phyloP scores from a whole-genome alignment of 2,888 invertebrate genomes.

The Antheraea assamensis region DNA sequence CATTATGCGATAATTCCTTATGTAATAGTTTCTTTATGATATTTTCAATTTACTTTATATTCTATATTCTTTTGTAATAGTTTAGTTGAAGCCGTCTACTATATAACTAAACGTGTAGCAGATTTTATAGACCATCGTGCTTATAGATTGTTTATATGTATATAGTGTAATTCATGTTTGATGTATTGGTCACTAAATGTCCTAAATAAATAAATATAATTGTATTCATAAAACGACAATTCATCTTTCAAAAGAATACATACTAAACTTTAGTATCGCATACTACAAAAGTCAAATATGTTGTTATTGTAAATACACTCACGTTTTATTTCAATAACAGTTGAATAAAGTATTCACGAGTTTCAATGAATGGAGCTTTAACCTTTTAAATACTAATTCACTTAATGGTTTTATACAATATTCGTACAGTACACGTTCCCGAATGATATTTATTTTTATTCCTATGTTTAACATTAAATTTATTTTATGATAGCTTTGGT shows the following conservation, averaged over 20 bases:
- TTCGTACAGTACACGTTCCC: not conserved
- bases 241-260: not conserved
- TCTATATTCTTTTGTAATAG: no score
- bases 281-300: not conserved
- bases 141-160: no score
- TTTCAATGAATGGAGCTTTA: not conserved
- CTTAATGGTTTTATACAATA: not conserved
- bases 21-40: no score
- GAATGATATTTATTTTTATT: not conserved
- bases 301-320: not conserved
- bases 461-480: not conserved
- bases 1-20: no score
- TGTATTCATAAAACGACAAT: no score
- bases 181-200: no score
- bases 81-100: no score
- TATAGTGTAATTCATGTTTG: no score
- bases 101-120: no score
- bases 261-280: not conserved
- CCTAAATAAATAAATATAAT: no score
- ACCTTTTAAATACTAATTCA: not conserved
- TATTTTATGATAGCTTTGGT: not conserved
- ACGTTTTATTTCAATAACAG: not conserved
- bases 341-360: not conserved
- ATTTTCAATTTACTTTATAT: no score
- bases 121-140: no score